Evolutionary conservation across 2,888 invertebrate genomes (phyloP).

Genomic region (Dryobotodes eremita): DNA sequence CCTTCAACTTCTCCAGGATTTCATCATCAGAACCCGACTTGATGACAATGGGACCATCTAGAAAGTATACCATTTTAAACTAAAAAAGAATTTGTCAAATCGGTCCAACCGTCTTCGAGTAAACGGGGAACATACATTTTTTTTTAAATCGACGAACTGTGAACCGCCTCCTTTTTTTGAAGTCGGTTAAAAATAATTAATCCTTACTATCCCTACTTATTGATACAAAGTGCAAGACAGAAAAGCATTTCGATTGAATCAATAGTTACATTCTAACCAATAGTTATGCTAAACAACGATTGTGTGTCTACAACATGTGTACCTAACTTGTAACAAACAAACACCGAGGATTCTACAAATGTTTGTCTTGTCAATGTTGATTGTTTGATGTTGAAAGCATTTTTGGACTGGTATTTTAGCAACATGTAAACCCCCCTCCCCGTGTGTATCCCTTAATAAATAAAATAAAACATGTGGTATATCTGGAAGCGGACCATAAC

Average conservation of each 20-base stretch:
- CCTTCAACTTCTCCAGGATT: no score
- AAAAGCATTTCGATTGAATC: constrained; percentile 11
- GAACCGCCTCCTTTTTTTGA: no score
- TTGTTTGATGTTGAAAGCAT: neutral
- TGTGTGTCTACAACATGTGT: neutral
- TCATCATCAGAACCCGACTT: no score
- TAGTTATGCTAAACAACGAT: constrained; percentile 29
- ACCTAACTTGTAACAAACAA: constrained; percentile 21
- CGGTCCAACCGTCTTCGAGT: no score
- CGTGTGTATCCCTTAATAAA: no score
- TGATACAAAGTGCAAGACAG: constrained; percentile 1
- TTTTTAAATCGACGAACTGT: no score
- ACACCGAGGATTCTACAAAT: constrained; percentile 21
- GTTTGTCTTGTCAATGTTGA: constrained; percentile 25
- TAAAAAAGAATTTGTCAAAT: no score
- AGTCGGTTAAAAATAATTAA: no score
- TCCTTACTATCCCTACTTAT: neutral
- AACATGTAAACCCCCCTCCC: no score
- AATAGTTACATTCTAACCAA: constrained; percentile 11
- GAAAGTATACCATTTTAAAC: no score
- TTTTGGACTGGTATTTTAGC: neutral
- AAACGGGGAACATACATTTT: no score
- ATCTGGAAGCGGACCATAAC: neutral
- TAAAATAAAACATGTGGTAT: neutral
- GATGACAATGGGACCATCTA: no score